Conservation (phyloP, 2,113 vertebrate species). For the Rhagologus leucostigma region DNA sequence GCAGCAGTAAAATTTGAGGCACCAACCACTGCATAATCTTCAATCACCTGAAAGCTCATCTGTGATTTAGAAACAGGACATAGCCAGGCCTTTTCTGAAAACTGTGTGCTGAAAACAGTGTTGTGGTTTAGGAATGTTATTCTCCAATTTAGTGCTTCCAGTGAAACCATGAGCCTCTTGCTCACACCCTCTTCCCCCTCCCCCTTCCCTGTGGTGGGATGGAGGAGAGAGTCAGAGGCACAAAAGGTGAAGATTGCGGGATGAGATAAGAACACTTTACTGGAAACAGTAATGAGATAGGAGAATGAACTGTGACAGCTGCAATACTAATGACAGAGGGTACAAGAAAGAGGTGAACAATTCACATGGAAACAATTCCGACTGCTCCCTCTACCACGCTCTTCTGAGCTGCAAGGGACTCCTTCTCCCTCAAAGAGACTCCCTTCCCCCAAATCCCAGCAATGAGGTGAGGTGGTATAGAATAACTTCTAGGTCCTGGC, state of each 20-base stretch:
- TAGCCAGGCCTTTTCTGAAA: neutral
- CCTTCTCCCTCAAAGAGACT: neutral
- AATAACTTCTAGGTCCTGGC: neutral
- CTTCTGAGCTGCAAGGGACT: neutral
- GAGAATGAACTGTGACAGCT: neutral
- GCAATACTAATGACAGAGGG: neutral
- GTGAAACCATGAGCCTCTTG: neutral
- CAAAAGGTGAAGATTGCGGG: neutral
- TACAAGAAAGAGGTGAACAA: neutral
- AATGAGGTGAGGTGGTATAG: neutral
- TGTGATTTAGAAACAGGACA: neutral
- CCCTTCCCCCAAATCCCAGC: neutral
- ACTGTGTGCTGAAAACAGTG: neutral
- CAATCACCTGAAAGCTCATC: neutral
- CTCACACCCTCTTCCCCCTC: neutral
- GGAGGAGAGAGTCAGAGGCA: neutral
- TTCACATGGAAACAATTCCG: fast-evolving
- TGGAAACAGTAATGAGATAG: neutral
- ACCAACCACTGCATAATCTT: neutral
- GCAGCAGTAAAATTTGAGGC: neutral
- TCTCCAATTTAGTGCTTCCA: neutral
- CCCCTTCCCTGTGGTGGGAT: too few species aligned
- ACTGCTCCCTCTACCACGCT: neutral
- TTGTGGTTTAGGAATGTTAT: neutral
- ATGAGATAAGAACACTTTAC: neutral